Evolutionary conservation across 1,140 invertebrate genomes (phyloP), one percentile per base, ranked within the genome.

Genomic region (Bombus fervidus): DNA sequence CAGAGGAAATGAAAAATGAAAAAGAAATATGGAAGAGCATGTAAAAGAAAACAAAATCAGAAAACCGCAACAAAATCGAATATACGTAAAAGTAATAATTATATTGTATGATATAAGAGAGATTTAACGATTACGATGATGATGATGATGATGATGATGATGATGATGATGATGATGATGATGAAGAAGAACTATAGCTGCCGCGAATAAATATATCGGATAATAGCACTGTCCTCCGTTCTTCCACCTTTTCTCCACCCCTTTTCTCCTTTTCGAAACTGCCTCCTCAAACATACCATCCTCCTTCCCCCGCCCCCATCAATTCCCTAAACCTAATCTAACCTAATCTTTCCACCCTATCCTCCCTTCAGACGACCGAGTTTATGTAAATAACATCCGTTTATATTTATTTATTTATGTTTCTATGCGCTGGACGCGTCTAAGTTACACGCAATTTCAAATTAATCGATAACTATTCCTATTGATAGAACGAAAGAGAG

Each of bases 361-460:
- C 66, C 74, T 43, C 37, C 25, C 71, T 18, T 73, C 57, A 72
- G 68, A 62, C 78, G 53, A 41, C 88, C 87, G 74, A 82, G 59
- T 87, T 83, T 85, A 87, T 94, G 93, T 95, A 94, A 91, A 94
- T 94, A 94, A 85, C 69, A 94, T 92, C 92, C 89, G 90, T 90
- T 92, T 90, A 88, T 92, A 92, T 93, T 93, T 93, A 94, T 94
- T 94, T 94, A 93, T 92, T 94, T 93, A 93, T 93, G 93, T 93
- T 94, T 93, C 91, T 91, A 94, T 94, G 94, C 94, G 94, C 94
- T 94, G 94, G 94, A 94, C 94, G 94, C 94, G 93, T 94, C 89
- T 92, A 91, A 93, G 91, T 90, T 91, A 92, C 90, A 92, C 90
- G 90, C 91, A 93, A 93, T 94, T 90, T 88, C 90, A 94, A 86